Base-by-base conservation (phyloP, 2,888 invertebrate species). In the Xylophagus ater region DNA sequence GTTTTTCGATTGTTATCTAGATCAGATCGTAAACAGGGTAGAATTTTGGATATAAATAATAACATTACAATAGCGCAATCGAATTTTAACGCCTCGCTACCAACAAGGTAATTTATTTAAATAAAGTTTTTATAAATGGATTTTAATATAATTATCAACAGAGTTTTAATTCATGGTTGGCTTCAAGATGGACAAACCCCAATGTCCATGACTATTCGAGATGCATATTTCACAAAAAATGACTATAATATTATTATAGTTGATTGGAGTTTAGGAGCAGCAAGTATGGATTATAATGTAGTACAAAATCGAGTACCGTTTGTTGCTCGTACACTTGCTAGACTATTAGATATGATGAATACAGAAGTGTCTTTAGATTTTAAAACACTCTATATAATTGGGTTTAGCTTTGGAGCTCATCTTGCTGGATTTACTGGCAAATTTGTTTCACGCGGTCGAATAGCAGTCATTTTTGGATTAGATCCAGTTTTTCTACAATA, bases 361-460 rank as follows among this genome's bases (percentile, higher is more conserved):
- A n/a, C n/a, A n/a, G n/a, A n/a, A n/a, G n/a, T n/a, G n/a, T n/a
- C n/a, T n/a, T n/a, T n/a, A n/a, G n/a, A n/a, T n/a, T n/a, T n/a
- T n/a, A n/a, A n/a, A 5, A 23, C 15, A 10, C 35, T 39, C 4
- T 50, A 42, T 25, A n/a, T 50, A 3, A n/a, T 49, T n/a, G 52
- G 53, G 8, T 51, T 52, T 20, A 53, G 53, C 1, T 45, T 54
- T 2, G 54, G 54, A 17, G 54, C 47, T 2, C 54, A 54, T 18
- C 8, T 50, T 13, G 36, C 31, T 3, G 49, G 54, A 8, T 24
- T 52, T 6, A 42, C 49, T 1, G 54, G 51, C 12, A 39, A 39
- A 12, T 4, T 1, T 0, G 23, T 44, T 6, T 12, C 10, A 2
- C 10, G n/a, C n/a, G 35, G 36, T 12, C 15, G 20, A 10, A 33